A percentile compares a stretch with the other conserved stretches of the same genome.
These are phyloP conservation scores for Sphinx pinastri DNA, from an alignment of 2,888 invertebrate genomes.

Conservation along the genomic window DNA sequence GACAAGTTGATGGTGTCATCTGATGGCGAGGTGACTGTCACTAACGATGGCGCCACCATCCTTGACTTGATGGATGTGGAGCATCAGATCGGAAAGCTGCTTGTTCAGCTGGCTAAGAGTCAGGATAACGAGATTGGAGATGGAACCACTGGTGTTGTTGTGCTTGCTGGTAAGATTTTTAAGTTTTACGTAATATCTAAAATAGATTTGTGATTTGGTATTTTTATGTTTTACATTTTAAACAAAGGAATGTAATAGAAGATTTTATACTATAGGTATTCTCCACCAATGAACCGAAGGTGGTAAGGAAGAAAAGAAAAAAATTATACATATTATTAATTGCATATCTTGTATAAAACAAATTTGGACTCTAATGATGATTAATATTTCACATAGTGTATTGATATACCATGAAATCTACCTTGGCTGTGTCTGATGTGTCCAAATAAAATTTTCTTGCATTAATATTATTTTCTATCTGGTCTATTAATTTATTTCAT, in stretches of 20 bases:
- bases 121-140: constrained; percentile 99
- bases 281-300: too few relatives aligned
- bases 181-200: neutral
- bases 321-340: neutral
- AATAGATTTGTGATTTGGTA: neutral
- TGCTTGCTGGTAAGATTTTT: constrained; percentile 82
- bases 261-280: too few relatives aligned
- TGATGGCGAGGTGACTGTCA: constrained; percentile 98
- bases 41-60: constrained; percentile 99
- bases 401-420: constrained; percentile 47
- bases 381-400: constrained; percentile 39
- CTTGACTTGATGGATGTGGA: constrained; percentile 99
- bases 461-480: neutral
- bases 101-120: constrained; percentile 99
- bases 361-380: constrained; percentile 41
- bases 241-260: too few relatives aligned
- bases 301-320: neutral
- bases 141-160: constrained; percentile 99
- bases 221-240: neutral
- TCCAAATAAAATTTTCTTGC: neutral
- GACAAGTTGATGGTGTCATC: constrained; percentile 99
- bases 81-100: constrained; percentile 98
- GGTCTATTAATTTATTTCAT: neutral
- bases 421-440: constrained; percentile 51
- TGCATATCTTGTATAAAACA: neutral